phyloP scores from a whole-genome alignment of 2,888 invertebrate species.

The Masnerella sp. region DNA sequence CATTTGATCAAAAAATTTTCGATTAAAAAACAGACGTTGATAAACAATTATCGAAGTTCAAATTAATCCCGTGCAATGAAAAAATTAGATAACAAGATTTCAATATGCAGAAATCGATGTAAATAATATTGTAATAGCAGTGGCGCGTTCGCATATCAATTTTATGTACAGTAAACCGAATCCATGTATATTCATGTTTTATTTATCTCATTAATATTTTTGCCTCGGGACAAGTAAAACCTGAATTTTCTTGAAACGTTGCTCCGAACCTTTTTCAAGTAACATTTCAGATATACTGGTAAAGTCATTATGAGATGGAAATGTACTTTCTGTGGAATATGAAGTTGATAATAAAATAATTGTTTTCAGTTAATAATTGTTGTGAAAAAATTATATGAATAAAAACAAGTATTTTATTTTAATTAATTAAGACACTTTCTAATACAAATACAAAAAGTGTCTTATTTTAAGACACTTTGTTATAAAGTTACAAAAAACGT shows the following conservation, averaged over 20 bases:
- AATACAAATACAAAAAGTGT: too few species aligned
- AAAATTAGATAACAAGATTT: conserved; percentile 1
- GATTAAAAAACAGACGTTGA: too few species aligned
- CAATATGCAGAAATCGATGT: conserved; percentile 8
- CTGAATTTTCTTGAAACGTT: conserved; percentile 26
- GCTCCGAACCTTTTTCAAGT: conserved; percentile 13
- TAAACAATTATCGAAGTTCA: too few species aligned
- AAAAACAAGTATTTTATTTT: too few species aligned
- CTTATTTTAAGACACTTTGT: too few species aligned
- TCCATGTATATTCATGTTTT: conserved; percentile 39
- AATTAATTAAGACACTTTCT: too few species aligned
- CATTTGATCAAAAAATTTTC: too few species aligned
- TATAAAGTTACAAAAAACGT: too few species aligned
- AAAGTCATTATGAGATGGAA: conserved; percentile 25
- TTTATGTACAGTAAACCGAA: conserved; percentile 23
- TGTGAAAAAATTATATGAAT: too few species aligned
- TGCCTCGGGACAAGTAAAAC: conserved; percentile 34
- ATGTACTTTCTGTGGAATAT: conserved; percentile 9
- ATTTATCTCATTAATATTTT: conserved; percentile 40
- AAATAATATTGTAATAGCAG: conserved; percentile 7
- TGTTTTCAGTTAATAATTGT: neutral
- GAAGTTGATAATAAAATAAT: conserved; percentile 14
- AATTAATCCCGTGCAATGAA: too few species aligned
- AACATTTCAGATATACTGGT: conserved; percentile 14
- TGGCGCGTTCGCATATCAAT: conserved; percentile 18